These are phyloP conservation scores for Athene cunicularia DNA, from an alignment of 2,113 vertebrate species.

Conservation along the genomic window DNA sequence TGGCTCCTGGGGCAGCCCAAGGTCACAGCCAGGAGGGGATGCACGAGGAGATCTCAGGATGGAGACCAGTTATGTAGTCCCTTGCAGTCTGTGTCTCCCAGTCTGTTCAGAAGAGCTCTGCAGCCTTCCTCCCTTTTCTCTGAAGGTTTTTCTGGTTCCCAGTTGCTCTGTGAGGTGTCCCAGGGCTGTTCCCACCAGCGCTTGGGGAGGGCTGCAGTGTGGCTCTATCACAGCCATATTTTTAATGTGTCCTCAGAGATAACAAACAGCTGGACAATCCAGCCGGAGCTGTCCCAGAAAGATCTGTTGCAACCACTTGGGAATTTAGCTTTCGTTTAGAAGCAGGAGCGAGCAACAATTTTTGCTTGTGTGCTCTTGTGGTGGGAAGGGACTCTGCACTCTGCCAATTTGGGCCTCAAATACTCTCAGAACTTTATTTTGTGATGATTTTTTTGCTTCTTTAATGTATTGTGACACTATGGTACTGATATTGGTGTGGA, in stretches of 20 bases:
- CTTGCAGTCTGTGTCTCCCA: not conserved
- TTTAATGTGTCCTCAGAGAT: not conserved
- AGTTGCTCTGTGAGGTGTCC: not conserved
- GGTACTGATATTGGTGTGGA: not conserved
- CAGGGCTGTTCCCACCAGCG: not conserved
- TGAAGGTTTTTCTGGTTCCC: not conserved
- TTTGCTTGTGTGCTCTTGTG: not conserved
- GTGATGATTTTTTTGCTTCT: not conserved
- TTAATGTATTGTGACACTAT: not conserved
- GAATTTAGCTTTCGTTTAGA: not conserved
- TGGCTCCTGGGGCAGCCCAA: not conserved
- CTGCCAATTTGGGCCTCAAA: not conserved
- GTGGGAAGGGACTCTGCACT: not conserved
- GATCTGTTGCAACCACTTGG: not conserved
- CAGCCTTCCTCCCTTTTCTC: not conserved
- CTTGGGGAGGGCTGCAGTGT: not conserved
- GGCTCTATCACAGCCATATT: rapidly evolving
- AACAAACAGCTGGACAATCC: not conserved
- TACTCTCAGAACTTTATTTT: not conserved
- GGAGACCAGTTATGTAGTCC: not conserved
- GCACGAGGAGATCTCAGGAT: not conserved
- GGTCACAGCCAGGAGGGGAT: not conserved
- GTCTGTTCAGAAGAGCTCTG: not conserved
- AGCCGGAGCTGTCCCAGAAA: not conserved
- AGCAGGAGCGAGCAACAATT: rapidly evolving